Evolutionary conservation across 2,113 vertebrate species (phyloP).

Genomic region (Halichoeres trimaculatus): DNA sequence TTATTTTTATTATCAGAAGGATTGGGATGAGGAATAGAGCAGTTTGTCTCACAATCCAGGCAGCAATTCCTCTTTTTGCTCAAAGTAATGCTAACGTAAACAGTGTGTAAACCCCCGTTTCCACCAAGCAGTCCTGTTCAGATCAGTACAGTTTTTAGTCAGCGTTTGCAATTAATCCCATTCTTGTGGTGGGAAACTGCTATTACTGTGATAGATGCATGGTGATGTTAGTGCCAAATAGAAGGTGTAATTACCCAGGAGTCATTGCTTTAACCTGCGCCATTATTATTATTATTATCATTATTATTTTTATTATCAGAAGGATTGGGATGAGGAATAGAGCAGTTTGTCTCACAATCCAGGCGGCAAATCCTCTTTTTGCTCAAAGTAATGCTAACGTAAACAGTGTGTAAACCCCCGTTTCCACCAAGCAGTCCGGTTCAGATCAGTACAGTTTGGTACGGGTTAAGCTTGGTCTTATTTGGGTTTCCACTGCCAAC

Average conservation of each 20-base stretch:
- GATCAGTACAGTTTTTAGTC: slow-evolving; percentile 37
- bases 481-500: too few species aligned
- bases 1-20: too few species aligned
- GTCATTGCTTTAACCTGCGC: slow-evolving; percentile 49
- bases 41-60: neutral
- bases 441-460: too few species aligned
- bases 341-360: neutral
- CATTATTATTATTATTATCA: slow-evolving; percentile 26
- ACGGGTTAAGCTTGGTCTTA: too few species aligned
- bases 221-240: slow-evolving; percentile 9
- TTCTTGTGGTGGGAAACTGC: slow-evolving; percentile 12
- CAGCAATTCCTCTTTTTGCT: neutral
- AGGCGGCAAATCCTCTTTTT: neutral
- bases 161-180: neutral
- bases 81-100: too few species aligned
- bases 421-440: too few species aligned
- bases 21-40: too few species aligned
- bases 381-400: neutral
- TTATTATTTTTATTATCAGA: too few species aligned
- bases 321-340: too few species aligned
- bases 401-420: too few species aligned
- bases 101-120: too few species aligned
- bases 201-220: slow-evolving; percentile 44
- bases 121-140: too few species aligned
- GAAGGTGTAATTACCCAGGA: slow-evolving; percentile 47